A percentile compares a stretch with the other conserved stretches of the same genome.
Evolutionary conservation across 2,113 vertebrate genomes (phyloP).

Genomic region (Plectropomus leopardus): DNA sequence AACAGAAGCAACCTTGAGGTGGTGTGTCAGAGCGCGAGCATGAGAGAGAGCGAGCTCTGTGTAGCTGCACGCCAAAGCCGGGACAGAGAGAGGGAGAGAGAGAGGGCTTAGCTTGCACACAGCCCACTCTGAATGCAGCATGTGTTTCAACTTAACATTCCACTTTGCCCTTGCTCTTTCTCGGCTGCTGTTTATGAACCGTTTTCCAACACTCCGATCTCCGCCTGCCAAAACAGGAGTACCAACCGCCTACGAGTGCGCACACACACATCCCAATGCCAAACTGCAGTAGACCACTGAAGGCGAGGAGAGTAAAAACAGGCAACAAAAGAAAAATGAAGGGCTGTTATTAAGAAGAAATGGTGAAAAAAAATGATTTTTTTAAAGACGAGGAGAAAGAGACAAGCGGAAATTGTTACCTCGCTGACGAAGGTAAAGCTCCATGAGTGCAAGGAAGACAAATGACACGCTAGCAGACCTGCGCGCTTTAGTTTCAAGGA

Average conservation of each 20-base stretch:
- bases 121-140: constrained; percentile 76
- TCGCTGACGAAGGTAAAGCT: constrained; percentile 66
- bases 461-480: constrained; percentile 23
- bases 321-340: constrained; percentile 13
- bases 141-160: constrained; percentile 85
- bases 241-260: constrained; percentile 57
- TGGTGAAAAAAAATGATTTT: background rate
- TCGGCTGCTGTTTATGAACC: constrained; percentile 60
- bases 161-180: constrained; percentile 71
- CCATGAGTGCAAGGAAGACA: constrained; percentile 51
- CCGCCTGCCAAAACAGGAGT: constrained; percentile 67
- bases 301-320: constrained; percentile 10
- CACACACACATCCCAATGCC: constrained; percentile 20
- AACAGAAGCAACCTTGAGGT: constrained; percentile 49
- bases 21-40: background rate
- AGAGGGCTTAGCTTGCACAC: constrained; percentile 44
- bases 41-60: constrained; percentile 16
- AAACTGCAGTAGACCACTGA: constrained; percentile 43
- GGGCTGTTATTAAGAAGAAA: constrained; percentile 17
- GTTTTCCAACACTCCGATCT: constrained; percentile 51
- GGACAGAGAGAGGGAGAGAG: too few relatives aligned
- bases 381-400: constrained; percentile 28
- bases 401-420: constrained; percentile 66
- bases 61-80: constrained; percentile 13
- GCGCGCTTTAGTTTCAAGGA: constrained; percentile 37